Base-by-base conservation (phyloP, 1,140 invertebrate species). In the Rhizoglyphus robini region DNA sequence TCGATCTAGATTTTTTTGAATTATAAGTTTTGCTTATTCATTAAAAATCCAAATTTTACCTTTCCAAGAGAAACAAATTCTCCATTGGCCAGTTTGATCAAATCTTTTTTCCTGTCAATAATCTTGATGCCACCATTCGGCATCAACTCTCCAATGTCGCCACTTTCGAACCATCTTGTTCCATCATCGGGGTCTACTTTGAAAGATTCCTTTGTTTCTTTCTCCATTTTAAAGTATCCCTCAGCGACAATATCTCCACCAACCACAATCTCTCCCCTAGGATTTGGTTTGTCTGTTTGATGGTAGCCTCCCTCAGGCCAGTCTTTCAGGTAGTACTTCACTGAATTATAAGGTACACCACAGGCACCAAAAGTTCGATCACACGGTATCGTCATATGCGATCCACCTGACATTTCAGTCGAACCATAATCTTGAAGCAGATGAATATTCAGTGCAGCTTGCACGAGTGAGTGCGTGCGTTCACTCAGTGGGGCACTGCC, bases 241-340 rank as follows among this genome's bases (percentile, higher is more conserved):
- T 74, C 59, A 11, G 79, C 74, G 57, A 81, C 74, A 70, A 78
- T 79, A 31, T 72, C 75, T 31, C 80, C 81, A 48, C 82, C 90
- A 70, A 98, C 85, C 23, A 95, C 76, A 65, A 99, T 86, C 79
- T 99, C 95, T 30, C 91, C 91, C 68, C 88, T 79, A 1, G 94
- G 92, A 80, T 84, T 83, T 0, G 92, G 92, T 71, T 85, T 86
- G 78, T 98, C 94, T 15, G 82, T 86, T 13, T 90, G 83, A 61
- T 83, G 81, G 78, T 98, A 99, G 73, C 86, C 75, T 69, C 90
- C 94, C 80, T 82, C 80, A 27, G 68, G 62, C 81, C 80, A 81
- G 63, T 79, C 74, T 49, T 75, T 69, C 4, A 81, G 73, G 63
- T 71, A 69, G 47, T 82, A 64, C 20, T 41, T 64, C 3, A 41